Base-by-base conservation (phyloP, 2,888 invertebrate species). In the Nineta flava region DNA sequence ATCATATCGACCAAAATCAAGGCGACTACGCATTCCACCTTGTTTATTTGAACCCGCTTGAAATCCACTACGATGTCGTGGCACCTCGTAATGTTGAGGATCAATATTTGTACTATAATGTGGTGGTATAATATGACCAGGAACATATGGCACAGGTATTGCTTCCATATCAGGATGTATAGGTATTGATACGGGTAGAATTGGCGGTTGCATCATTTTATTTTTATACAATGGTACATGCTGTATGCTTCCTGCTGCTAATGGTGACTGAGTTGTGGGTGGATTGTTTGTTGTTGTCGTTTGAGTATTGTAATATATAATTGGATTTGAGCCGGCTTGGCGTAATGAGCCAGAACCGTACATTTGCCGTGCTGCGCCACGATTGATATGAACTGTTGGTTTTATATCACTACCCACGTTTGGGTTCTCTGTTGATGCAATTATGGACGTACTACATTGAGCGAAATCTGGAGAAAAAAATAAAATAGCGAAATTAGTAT, bases 321-420 rank as follows among this genome's bases (percentile, higher is more conserved):
- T 54, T 54, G 73, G 65, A 58, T 66, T 59, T 53, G 66, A 58
- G 54, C 73, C 63, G 54, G 68, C 61, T 16, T 71, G 69, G 56
- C 77, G 62, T 54, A 74, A 59, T 41, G 70, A 70, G 47, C 74
- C 73, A 9, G 75, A 74, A 44, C 75, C 75, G 56, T 69, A 72
- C 67, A 75, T 74, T 59, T 75, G 74, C 26, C 75, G 65, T 54
- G 73, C 67, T 58, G 76, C 64, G 60, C 73, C 73, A 34, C 68
- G 73, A 57, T 74, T 74, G 57, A 71, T 70, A 54, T 66, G 67
- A 44, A 58, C 57, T 19, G 59, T 57, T 1, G 72, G 71, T 2
- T 71, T 67, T 49, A 73, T 10, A 31, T 40, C 48, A 41, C 15
- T 7, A 26, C 7, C 7, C 5, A 26, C 1, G 7, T 5, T 38